Evolutionary conservation across 2,113 vertebrate genomes (phyloP).

Genomic region (Chaetodon trifascialis): DNA sequence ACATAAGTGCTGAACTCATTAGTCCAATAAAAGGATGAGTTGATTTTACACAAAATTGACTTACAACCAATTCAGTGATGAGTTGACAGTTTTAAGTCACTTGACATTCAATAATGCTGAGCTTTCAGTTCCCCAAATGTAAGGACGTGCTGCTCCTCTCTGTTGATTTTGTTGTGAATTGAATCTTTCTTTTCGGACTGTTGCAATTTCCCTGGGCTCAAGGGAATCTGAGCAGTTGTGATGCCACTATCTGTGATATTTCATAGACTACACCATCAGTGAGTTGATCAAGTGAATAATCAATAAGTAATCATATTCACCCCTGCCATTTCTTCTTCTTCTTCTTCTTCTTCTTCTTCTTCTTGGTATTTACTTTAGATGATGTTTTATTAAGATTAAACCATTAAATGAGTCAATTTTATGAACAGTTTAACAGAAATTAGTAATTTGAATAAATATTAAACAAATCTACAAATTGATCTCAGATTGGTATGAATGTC

Average conservation of each 20-base stretch:
- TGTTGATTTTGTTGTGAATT: background rate
- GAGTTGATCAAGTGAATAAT: no score
- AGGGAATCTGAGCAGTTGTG: background rate
- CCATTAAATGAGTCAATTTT: background rate
- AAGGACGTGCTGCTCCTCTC: background rate
- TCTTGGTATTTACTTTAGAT: background rate
- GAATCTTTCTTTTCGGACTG: background rate
- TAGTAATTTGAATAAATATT: no score
- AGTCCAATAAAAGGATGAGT: background rate
- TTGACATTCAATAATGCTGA: background rate
- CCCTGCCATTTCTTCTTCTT: background rate
- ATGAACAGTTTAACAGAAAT: background rate
- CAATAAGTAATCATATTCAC: background rate
- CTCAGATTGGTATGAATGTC: background rate
- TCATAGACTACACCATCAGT: no score
- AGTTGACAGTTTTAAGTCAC: background rate
- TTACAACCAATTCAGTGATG: background rate
- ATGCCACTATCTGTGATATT: background rate
- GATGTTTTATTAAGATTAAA: background rate
- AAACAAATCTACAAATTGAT: background rate
- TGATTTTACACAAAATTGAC: no score
- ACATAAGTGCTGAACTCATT: background rate
- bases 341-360: background rate
- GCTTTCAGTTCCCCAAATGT: slow-evolving; percentile 7
- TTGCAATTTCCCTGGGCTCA: background rate